Evolutionary conservation across 2,113 vertebrate genomes (phyloP), one percentile per base, ranked within the genome.

Genomic region (Gymnorhina tibicen): DNA sequence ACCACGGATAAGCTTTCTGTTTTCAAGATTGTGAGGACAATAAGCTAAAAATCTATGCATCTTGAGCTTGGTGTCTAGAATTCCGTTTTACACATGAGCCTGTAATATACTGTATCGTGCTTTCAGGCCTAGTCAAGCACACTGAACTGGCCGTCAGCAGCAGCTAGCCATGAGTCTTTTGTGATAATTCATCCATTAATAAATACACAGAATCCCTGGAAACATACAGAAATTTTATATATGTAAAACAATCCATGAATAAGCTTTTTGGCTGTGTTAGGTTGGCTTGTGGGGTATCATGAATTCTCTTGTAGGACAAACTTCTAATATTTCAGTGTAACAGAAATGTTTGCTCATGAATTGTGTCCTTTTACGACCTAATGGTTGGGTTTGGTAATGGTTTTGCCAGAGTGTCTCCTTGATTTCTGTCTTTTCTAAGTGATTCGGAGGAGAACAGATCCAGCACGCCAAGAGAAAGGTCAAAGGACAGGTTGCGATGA

Each of bases 61-160:
- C 12, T 41, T 26, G 19, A 91, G 12, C n/a, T 86, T 6, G 2
- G 2, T n/a, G 18, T 49, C 69, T 53, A 76, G 76, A 86, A 70
- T 13, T 74, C 7, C 4, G 8, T 84, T 92, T 62, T 74, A 28
- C 11, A 14, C 39, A 11, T 0, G 0, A 78, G 24, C 8, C 23
- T 47, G 8, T 17, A 39, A 73, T 41, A 28, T 16, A 16, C 4
- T 39, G 5, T 32, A 37, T 33, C 0, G 1, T 30, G 14, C 3
- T 70, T 70, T 55, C 13, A 55, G n/a, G 19, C 52, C 22, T 47
- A 42, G 27, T 55, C 55, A 91, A 32, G 3, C 7, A 33, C 18
- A 16, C 16, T 33, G 39, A 67, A 67, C 1, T 4, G 33, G 11
- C 12, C 26, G 63, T 66, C 64, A 66, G 32, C 52, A 82, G 49